A percentile compares a stretch with the other conserved stretches of the same genome.
Conservation (phyloP, 2,797 vertebrate genomes). For the Novumbra hubbsi region DNA sequence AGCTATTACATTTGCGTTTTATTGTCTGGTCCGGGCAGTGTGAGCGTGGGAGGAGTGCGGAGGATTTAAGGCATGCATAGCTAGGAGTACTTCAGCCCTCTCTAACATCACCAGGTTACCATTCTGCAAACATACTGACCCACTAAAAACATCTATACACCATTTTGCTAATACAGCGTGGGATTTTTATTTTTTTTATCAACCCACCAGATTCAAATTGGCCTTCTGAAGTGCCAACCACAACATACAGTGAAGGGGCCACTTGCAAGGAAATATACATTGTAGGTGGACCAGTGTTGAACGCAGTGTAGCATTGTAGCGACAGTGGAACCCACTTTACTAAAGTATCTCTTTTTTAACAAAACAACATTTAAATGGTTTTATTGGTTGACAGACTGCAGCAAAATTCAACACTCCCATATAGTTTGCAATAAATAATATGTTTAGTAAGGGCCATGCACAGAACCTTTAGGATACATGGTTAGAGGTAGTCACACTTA, state of each 20-base stretch:
- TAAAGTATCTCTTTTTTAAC: too few relatives aligned
- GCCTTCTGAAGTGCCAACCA: too few relatives aligned
- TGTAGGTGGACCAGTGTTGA: neutral
- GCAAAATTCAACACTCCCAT: too few relatives aligned
- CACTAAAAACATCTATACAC: constrained; percentile 15
- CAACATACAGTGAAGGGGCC: constrained; percentile 55
- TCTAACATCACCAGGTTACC: neutral
- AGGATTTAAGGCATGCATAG: neutral
- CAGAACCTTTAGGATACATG: too few relatives aligned
- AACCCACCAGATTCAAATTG: constrained; percentile 36
- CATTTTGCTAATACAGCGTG: constrained; percentile 18
- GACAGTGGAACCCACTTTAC: too few relatives aligned
- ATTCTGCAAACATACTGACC: neutral
- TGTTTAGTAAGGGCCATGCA: too few relatives aligned
- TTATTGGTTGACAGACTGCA: too few relatives aligned
- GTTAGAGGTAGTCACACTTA: too few relatives aligned
- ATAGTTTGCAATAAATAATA: too few relatives aligned
- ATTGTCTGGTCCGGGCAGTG: constrained; percentile 24
- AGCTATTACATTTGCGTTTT: constrained; percentile 52
- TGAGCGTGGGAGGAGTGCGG: constrained; percentile 38
- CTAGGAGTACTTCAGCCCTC: constrained; percentile 2
- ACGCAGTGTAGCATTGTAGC: too few relatives aligned
- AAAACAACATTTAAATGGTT: too few relatives aligned
- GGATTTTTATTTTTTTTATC: too few relatives aligned
- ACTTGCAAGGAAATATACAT: constrained; percentile 62